Conservation (phyloP, 2,113 vertebrate genomes). For the Lamprologus lemairii region DNA sequence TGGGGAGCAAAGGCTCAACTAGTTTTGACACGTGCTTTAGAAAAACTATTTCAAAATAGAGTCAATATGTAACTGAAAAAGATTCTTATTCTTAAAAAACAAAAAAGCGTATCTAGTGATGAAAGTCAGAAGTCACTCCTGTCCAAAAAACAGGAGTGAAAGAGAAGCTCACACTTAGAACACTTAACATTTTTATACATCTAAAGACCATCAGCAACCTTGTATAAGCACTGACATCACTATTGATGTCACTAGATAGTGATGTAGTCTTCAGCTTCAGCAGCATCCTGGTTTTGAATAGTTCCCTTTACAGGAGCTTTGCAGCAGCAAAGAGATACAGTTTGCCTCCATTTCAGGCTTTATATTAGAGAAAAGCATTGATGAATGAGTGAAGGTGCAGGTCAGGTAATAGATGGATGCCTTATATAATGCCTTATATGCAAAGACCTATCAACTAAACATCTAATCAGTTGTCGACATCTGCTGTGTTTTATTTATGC, state of each 20-base stretch:
- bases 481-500: conserved; percentile 12
- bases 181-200: not conserved
- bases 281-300: not conserved
- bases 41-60: not conserved
- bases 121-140: not conserved
- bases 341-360: not conserved
- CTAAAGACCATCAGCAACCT: not conserved
- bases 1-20: not conserved
- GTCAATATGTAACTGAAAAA: not conserved
- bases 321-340: not conserved
- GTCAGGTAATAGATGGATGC: not conserved
- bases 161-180: not conserved
- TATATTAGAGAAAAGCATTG: not conserved
- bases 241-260: not conserved
- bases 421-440: not conserved
- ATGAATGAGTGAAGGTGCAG: not conserved
- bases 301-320: not conserved
- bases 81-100: not conserved
- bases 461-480: conserved; percentile 5
- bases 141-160: not conserved
- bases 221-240: not conserved
- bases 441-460: not conserved
- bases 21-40: not conserved
- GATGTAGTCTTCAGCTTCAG: not conserved
- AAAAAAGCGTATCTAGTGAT: not conserved